Evolutionary conservation across 2,113 vertebrate species (phyloP), one percentile per base, ranked within the genome.

Genomic region (Lophura nycthemera): DNA sequence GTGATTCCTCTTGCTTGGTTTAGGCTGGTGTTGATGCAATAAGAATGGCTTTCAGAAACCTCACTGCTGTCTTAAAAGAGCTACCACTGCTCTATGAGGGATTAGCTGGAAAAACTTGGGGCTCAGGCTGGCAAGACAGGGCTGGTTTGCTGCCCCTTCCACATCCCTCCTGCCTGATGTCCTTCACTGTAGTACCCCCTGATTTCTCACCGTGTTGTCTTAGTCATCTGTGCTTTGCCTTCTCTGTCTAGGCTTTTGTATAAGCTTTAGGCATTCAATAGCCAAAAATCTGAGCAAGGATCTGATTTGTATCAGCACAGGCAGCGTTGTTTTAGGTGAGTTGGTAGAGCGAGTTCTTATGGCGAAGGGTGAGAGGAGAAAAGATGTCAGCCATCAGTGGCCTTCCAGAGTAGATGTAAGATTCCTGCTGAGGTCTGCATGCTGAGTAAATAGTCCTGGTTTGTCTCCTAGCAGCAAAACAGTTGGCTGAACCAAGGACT

Each of bases 11-110:
- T 72, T 61, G 85, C 76, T 75, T 27, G 48, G 83, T 0, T 4
- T 45, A 29, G 79, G 91, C 69, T 60, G 60, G 42, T 74, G 75
- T 69, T 78, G 9, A 36, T 81, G 52, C 47, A 61, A 1, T 24
- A 42, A 72, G 59, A 69, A 45, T 61, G 90, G 65, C 79, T 83
- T 83, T 89, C 61, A 43, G 73, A 59, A 86, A 52, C 69, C 40
- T 90, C 1, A 0, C 47, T 86, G 25, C 59, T 50, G 60, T 65
- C 87, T 88, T 57, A 43, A 17, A 73, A 86, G 76, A 13, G 48
- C 70, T n/a, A 14, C 18, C 1, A 3, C 47, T 77, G 3, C 29
- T 34, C 17, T 27, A 12, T 50, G 89, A 69, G 87, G 60, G 61
- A 78, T 91, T 42, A 86, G 30, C 60, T 92, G 88, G 65, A 5